phyloP scores from a whole-genome alignment of 2,888 invertebrate species.

The Chalcosyrphus nemorum region DNA sequence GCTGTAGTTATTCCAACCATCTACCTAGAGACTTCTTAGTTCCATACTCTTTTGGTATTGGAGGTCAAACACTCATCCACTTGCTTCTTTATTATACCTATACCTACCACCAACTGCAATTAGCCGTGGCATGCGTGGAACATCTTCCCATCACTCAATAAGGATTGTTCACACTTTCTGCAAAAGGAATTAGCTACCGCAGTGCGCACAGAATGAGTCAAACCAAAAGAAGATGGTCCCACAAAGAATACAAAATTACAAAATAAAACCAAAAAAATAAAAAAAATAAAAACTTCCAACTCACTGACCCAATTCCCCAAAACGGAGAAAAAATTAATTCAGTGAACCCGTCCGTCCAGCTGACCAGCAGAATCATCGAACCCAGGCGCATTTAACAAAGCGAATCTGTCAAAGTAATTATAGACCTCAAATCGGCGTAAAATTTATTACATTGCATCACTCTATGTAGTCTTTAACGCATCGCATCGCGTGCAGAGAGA shows the following conservation, averaged over 20 bases:
- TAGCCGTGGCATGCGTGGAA: conserved; percentile 60
- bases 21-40: conserved; percentile 38
- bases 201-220: conserved; percentile 6
- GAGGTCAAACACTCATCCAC: conserved; percentile 51
- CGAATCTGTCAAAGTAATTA: conserved; percentile 69
- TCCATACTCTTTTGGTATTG: conserved; percentile 38
- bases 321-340: conserved; percentile 72
- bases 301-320: conserved; percentile 68
- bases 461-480: conserved; percentile 44
- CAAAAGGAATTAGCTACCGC: conserved; percentile 43
- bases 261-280: background rate
- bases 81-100: conserved; percentile 29
- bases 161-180: conserved; percentile 68
- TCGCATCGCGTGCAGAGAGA: background rate
- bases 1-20: conserved; percentile 51
- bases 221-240: conserved; percentile 16
- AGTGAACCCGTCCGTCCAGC: conserved; percentile 54
- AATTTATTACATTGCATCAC: conserved; percentile 59
- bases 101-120: conserved; percentile 43
- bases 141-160: conserved; percentile 62
- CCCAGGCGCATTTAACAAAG: conserved; percentile 58
- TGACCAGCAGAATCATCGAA: conserved; percentile 28
- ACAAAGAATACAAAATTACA: background rate
- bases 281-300: conserved; percentile 18
- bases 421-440: conserved; percentile 61